phyloP scores from a whole-genome alignment of 1,140 invertebrate genomes.

The Zaprionus tsacasi region DNA sequence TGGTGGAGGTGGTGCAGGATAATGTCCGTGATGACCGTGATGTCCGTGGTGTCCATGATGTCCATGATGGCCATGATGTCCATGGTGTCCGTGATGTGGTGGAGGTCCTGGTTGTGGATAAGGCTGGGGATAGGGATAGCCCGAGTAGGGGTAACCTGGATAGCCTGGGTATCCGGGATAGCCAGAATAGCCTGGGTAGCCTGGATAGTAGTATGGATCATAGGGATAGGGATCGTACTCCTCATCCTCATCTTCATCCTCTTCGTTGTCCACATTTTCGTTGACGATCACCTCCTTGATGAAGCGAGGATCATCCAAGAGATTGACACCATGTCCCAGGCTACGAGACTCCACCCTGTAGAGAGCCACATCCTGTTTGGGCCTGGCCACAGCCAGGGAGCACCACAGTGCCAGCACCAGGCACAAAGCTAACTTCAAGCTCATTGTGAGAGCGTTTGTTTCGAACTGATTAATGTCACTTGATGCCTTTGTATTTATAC shows the following conservation, averaged over 20 bases:
- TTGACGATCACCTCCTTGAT: not conserved
- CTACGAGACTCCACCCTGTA: constrained; percentile 2
- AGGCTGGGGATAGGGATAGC: constrained; percentile 2
- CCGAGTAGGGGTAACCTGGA: not conserved
- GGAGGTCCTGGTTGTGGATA: constrained; percentile 1
- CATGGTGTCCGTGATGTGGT: constrained; percentile 1
- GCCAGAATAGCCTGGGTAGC: constrained; percentile 4
- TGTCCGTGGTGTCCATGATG: not conserved
- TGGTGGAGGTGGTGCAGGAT: constrained; percentile 1
- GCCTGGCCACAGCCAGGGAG: constrained; percentile 13
- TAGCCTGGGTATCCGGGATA: constrained; percentile 11
- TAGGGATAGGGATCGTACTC: constrained; percentile 6
- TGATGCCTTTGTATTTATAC: constrained; percentile 38
- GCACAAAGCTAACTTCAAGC: constrained; percentile 24
- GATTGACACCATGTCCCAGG: not conserved
- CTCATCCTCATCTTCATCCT: not conserved
- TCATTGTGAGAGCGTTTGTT: constrained; percentile 33
- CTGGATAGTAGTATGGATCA: constrained; percentile 9
- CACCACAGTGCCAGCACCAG: constrained; percentile 32
- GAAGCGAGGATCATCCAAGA: not conserved
- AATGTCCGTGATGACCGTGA: not conserved
- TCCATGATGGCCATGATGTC: not conserved
- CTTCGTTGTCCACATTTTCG: not conserved
- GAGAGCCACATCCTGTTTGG: not conserved
- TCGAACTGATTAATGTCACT: constrained; percentile 38